These are phyloP conservation scores for Teleogryllus oceanicus DNA, from an alignment of 2,888 invertebrate genomes.

Conservation along the genomic window DNA sequence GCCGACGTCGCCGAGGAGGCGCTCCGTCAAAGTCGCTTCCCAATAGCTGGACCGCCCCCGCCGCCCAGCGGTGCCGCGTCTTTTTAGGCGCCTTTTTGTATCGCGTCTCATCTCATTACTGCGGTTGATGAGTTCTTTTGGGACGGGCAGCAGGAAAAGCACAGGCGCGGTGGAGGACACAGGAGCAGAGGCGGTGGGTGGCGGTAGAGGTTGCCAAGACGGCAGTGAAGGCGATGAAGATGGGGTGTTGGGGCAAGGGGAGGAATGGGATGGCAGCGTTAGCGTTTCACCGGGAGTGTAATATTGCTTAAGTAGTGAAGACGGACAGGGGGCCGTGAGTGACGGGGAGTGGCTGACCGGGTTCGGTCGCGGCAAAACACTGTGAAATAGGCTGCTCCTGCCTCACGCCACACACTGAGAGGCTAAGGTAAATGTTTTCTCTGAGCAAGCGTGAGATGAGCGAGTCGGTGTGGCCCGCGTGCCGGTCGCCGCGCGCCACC, in stretches of 20 bases:
- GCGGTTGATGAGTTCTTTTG: slow-evolving; percentile 32
- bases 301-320: no score
- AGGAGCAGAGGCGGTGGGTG: not conserved
- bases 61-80: no score
- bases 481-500: no score
- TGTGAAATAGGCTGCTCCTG: slow-evolving; percentile 27
- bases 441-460: slow-evolving; percentile 22
- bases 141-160: slow-evolving; percentile 19
- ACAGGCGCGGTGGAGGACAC: not conserved
- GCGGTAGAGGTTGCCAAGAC: not conserved
- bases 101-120: slow-evolving; percentile 27
- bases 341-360: no score
- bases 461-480: not conserved
- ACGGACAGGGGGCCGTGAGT: no score
- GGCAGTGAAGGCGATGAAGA: not conserved
- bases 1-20: no score
- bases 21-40: no score
- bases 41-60: no score
- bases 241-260: no score
- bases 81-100: not conserved
- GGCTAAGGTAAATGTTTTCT: slow-evolving; percentile 23
- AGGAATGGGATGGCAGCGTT: no score
- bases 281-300: no score
- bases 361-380: slow-evolving; percentile 21
- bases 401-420: slow-evolving; percentile 21